These are phyloP conservation scores for Crocodylus rhombifer DNA, from an alignment of 2,797 vertebrate species.

Conservation along the genomic window DNA sequence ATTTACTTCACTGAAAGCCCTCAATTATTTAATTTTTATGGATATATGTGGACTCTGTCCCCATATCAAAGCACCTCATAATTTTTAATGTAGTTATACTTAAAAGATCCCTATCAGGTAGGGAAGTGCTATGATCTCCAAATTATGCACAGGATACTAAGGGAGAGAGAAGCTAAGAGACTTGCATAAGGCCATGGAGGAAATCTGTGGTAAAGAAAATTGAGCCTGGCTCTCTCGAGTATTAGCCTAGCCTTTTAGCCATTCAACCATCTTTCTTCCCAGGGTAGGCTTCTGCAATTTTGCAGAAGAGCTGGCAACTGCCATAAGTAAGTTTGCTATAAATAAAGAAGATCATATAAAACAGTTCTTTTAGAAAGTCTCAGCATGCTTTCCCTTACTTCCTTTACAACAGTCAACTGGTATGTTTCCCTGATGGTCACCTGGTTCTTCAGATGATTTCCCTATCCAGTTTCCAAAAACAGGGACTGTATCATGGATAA, in stretches of 20 bases:
- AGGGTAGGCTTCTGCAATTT: background rate
- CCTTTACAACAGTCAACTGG: no score
- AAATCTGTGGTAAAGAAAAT: background rate
- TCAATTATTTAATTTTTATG: background rate
- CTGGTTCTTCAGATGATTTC: no score
- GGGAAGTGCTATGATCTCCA: background rate
- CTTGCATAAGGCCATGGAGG: no score
- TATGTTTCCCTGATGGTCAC: no score
- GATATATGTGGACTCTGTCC: background rate
- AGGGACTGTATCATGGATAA: no score
- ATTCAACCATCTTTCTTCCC: background rate
- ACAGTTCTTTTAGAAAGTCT: no score
- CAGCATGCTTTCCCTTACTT: no score
- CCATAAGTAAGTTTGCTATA: background rate
- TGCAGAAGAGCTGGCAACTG: background rate
- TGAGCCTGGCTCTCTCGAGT: background rate
- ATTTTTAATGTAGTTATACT: background rate
- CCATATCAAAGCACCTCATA: background rate
- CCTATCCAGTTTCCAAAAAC: no score
- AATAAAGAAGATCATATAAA: no score
- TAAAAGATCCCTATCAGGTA: background rate
- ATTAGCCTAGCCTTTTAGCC: background rate
- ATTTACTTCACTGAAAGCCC: background rate
- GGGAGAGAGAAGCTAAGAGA: background rate
- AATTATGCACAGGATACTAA: background rate